A percentile compares a stretch with the other conserved stretches of the same genome.
phyloP scores from a whole-genome alignment of 2,888 invertebrate species.

The Trissoscelio sp. region DNA sequence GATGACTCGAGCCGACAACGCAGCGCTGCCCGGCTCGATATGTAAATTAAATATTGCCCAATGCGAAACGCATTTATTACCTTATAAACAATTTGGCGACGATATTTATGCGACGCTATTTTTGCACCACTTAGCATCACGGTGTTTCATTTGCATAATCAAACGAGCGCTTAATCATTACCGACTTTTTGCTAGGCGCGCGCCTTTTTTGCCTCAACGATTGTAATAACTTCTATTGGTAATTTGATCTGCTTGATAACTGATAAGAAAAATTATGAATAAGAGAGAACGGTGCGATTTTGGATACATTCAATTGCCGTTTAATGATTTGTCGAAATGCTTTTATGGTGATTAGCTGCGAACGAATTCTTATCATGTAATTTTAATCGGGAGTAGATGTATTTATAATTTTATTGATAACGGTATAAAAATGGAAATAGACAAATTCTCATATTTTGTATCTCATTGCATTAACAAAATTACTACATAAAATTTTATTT shows the following conservation, averaged over 20 bases:
- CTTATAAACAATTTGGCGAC: conserved; percentile 58
- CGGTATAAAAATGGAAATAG: too few species aligned
- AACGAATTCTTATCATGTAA: conserved; percentile 30
- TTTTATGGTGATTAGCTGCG: background rate
- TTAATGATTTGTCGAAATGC: conserved; percentile 34
- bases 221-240: conserved; percentile 37
- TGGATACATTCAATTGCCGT: conserved; percentile 10
- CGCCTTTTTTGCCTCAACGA: conserved; percentile 1
- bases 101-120: conserved; percentile 36
- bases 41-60: conserved; percentile 60
- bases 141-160: conserved; percentile 50
- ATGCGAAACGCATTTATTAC: conserved; percentile 47
- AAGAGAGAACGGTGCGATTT: conserved; percentile 20
- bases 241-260: conserved; percentile 43
- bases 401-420: too few species aligned
- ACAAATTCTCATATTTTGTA: too few species aligned
- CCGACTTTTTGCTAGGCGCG: background rate
- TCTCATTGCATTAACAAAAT: too few species aligned
- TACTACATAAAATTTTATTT: too few species aligned
- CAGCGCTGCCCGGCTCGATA: conserved; percentile 39
- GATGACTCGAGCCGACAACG: conserved; percentile 28
- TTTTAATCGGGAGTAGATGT: too few species aligned
- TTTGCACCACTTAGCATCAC: conserved; percentile 13
- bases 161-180: conserved; percentile 45
- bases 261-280: conserved; percentile 52